phyloP scores from a whole-genome alignment of 2,113 vertebrate species.

The Syrmaticus mikado region DNA sequence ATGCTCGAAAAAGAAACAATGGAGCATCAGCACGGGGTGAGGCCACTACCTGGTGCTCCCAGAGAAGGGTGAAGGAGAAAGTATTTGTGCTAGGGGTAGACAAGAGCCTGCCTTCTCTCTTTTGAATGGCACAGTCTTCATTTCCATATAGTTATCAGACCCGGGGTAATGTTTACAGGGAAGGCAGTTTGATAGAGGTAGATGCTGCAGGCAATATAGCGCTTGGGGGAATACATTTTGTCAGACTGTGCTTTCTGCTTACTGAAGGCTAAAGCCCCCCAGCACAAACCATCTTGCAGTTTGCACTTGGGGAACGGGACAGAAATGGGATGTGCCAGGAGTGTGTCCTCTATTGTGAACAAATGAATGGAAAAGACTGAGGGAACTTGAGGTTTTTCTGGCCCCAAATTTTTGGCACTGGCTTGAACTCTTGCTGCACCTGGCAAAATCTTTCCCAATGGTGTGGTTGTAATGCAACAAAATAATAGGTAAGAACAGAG shows the following conservation, averaged over 20 bases:
- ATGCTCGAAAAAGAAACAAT: constrained; percentile 37
- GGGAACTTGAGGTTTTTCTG: neutral
- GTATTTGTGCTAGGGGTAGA: neutral
- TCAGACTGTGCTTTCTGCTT: neutral
- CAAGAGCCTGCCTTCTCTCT: neutral
- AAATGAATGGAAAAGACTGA: neutral
- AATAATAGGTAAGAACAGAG: neutral
- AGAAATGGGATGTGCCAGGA: neutral
- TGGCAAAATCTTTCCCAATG: neutral
- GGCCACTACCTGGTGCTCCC: neutral
- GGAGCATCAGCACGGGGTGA: neutral
- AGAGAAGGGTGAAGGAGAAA: neutral
- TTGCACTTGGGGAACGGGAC: neutral
- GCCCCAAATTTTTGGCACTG: neutral
- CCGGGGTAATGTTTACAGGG: neutral
- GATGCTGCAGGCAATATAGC: neutral
- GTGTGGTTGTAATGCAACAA: neutral
- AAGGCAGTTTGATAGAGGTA: neutral
- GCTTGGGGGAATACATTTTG: neutral
- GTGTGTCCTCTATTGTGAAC: neutral
- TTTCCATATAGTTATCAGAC: neutral
- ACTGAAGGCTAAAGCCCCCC: neutral
- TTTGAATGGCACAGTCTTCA: neutral
- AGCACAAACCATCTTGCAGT: neutral
- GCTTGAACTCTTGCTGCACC: neutral